These are phyloP conservation scores for Gallirallus australis DNA, from an alignment of 2,797 vertebrate genomes.

Conservation along the genomic window DNA sequence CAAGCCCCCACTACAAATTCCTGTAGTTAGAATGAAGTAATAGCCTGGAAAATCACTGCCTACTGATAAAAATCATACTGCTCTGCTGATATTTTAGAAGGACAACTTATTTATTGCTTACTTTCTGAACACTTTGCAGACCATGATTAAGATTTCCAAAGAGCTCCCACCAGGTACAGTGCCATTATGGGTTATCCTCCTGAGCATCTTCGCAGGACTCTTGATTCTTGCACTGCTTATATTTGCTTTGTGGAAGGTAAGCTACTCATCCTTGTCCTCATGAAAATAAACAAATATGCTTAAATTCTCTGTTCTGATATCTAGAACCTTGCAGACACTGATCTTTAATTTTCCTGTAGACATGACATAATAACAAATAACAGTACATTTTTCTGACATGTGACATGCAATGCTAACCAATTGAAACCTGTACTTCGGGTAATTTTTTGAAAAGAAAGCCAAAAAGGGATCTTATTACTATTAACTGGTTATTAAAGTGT, in stretches of 20 bases:
- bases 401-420: rapidly evolving
- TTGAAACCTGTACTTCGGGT: neutral
- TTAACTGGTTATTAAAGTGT: neutral
- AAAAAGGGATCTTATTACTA: rapidly evolving
- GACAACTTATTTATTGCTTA: neutral
- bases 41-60: neutral
- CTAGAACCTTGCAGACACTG: neutral
- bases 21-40: neutral
- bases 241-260: slow-evolving; percentile 95
- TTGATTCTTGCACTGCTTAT: slow-evolving; percentile 93
- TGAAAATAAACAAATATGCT: neutral
- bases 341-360: neutral
- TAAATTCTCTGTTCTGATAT: neutral
- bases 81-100: neutral
- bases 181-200: slow-evolving; percentile 92
- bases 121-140: slow-evolving; percentile 77
- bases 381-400: neutral
- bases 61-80: neutral
- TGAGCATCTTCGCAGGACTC: slow-evolving; percentile 92
- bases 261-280: neutral
- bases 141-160: slow-evolving; percentile 90
- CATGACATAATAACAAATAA: neutral
- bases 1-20: neutral
- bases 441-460: neutral
- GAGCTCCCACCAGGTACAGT: slow-evolving; percentile 85